phyloP scores from a whole-genome alignment of 2,797 vertebrate species.

The Poeciliopsis infans region DNA sequence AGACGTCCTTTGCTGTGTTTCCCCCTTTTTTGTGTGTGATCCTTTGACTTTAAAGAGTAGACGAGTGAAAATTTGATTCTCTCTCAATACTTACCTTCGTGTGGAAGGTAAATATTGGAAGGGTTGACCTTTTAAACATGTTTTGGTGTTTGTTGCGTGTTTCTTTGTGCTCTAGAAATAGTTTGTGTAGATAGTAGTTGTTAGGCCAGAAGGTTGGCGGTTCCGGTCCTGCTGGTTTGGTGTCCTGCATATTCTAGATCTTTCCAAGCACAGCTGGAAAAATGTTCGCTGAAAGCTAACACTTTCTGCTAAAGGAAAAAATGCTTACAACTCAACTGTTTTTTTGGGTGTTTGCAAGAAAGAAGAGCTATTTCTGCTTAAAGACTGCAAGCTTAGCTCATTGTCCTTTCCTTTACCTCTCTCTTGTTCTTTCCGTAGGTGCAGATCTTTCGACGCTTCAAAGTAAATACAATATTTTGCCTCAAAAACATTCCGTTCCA shows the following conservation, averaged over 20 bases:
- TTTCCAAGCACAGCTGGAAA: neutral
- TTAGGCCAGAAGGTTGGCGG: neutral
- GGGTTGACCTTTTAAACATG: neutral
- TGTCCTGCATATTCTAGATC: neutral
- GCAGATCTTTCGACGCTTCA: neutral
- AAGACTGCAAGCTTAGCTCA: neutral
- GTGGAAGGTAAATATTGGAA: neutral
- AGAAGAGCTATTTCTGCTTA: neutral
- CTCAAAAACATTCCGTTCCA: slow-evolving; percentile 3
- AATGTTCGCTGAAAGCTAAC: too few relatives aligned
- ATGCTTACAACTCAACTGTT: neutral
- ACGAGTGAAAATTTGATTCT: neutral
- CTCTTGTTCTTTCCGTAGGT: neutral
- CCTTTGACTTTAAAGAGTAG: slow-evolving; percentile 9
- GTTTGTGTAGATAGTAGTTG: neutral
- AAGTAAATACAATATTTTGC: slow-evolving; percentile 1
- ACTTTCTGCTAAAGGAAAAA: neutral
- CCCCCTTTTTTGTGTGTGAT: neutral
- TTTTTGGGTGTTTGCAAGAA: neutral
- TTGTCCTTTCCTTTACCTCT: slow-evolving; percentile 2
- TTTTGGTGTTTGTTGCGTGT: neutral
- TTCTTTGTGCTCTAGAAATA: neutral
- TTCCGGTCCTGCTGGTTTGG: neutral
- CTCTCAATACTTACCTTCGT: neutral
- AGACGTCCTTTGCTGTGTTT: neutral